Base-by-base conservation (phyloP, 1,140 invertebrate genomes). In the Eufriesea mexicana region DNA sequence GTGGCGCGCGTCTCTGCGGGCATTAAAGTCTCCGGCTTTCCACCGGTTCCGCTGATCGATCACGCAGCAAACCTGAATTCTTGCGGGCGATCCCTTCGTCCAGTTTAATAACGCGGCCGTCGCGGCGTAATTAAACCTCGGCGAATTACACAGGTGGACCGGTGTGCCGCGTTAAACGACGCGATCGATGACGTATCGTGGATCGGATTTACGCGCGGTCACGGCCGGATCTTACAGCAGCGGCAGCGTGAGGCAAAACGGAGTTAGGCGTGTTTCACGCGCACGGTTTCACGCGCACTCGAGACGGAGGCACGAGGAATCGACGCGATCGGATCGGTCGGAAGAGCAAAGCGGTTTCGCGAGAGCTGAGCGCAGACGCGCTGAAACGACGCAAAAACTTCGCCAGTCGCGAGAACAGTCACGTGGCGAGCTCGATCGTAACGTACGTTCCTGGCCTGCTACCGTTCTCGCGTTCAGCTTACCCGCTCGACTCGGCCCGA, bases 11-110 rank as follows among this genome's bases (percentile, higher is more conserved):
- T 62, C 61, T 68, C n/a, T 71, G 84, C 84, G 79, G 57, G 85
- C 88, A 67, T 89, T 85, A 45, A 89, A 86, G 73, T 89, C 88
- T 82, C 88, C 87, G 75, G 64, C 51, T 79, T 57, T 59, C 61
- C 73, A 77, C 59, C 67, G 82, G 66, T 49, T 25, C 25, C 68
- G 68, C 76, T 72, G 82, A 79, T 71, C 79, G 54, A 82, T 76
- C 72, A 84, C 84, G 77, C 54, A 68, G 55, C 70, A 64, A 74
- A 64, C 64, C 68, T 66, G 64, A 75, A 66, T 84, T 42, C 54
- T 55, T 61, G 45, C 74, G 35, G 10, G 23, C 57, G 28, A 42
- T 72, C 68, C 49, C 18, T n/a, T 61, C 42, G 20, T 9, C 0
- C 66, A 16, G 49, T n/a, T 59, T 59, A 59, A 68, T 57, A 82